Conservation (phyloP, 2,888 invertebrate species). For the Hydroisotoma schaefferi region DNA sequence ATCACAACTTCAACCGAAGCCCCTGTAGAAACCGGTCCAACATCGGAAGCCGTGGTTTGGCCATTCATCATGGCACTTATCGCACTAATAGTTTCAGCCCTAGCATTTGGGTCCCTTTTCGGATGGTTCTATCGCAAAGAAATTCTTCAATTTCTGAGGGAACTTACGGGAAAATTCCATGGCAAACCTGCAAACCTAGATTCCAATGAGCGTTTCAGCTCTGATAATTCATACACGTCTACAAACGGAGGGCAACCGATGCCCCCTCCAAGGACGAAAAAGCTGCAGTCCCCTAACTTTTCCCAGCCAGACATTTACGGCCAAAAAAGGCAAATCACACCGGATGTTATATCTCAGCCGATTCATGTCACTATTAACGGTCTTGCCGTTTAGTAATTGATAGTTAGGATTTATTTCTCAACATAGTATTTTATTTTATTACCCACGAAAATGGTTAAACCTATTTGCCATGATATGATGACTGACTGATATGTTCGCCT, state of each 20-base stretch:
- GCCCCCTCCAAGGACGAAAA: conserved; percentile 47
- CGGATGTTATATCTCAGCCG: conserved; percentile 49
- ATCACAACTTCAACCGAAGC: conserved; percentile 34
- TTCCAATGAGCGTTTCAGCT: conserved; percentile 14
- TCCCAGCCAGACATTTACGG: conserved; percentile 27
- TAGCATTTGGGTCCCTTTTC: conserved; percentile 48
- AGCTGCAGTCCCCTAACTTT: conserved; percentile 23
- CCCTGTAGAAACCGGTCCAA: conserved; percentile 22
- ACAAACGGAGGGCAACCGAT: conserved; percentile 36
- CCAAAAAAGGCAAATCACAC: conserved; percentile 42
- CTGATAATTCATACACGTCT: conserved; percentile 11
- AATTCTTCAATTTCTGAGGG: conserved; percentile 41
- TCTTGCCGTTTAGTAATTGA: conserved; percentile 49
- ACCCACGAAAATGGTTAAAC: no score
- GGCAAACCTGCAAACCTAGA: conserved; percentile 19
- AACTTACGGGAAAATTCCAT: conserved; percentile 21
- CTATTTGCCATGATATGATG: no score
- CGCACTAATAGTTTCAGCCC: conserved; percentile 48
- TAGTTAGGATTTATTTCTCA: no score
- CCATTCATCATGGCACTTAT: conserved; percentile 49
- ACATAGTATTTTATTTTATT: no score
- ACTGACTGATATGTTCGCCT: no score
- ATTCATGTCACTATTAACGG: conserved; percentile 51
- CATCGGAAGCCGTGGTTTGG: conserved; percentile 35
- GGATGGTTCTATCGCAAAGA: conserved; percentile 50